These are phyloP conservation scores for Fringilla coelebs DNA, from an alignment of 2,797 vertebrate genomes.

Conservation along the genomic window DNA sequence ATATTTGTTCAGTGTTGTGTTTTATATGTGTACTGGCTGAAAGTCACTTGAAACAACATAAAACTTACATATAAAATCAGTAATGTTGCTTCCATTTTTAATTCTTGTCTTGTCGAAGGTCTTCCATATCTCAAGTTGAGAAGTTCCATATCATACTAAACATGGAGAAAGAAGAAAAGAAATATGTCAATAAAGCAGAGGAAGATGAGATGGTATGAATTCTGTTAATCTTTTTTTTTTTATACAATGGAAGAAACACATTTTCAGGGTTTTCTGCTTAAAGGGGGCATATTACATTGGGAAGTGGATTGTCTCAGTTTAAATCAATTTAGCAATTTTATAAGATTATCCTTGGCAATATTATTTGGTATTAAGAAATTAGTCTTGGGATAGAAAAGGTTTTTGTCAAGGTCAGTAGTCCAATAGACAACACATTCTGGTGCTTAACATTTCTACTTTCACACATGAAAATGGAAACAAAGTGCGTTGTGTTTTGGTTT, in stretches of 20 bases:
- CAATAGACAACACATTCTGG: background rate
- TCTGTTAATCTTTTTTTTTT: background rate
- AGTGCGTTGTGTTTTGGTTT: background rate
- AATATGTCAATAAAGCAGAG: constrained; percentile 88
- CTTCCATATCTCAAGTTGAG: constrained; percentile 58
- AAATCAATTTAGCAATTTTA: background rate
- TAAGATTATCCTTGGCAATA: background rate
- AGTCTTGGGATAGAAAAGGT: background rate
- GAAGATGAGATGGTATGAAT: constrained; percentile 94
- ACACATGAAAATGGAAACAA: background rate
- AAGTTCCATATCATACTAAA: constrained; percentile 63
- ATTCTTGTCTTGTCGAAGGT: constrained; percentile 40
- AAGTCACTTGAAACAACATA: background rate
- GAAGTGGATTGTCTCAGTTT: background rate
- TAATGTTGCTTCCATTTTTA: background rate
- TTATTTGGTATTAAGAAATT: background rate
- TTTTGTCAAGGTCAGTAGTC: background rate
- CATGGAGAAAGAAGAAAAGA: constrained; percentile 93
- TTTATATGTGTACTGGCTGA: background rate
- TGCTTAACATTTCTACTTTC: background rate
- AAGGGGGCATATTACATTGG: background rate
- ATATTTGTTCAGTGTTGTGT: background rate
- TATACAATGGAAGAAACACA: background rate
- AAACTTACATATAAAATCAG: background rate
- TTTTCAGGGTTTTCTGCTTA: background rate